These are phyloP conservation scores for Alviniconcha strummeri DNA, from an alignment of 2,888 invertebrate genomes.

Conservation along the genomic window DNA sequence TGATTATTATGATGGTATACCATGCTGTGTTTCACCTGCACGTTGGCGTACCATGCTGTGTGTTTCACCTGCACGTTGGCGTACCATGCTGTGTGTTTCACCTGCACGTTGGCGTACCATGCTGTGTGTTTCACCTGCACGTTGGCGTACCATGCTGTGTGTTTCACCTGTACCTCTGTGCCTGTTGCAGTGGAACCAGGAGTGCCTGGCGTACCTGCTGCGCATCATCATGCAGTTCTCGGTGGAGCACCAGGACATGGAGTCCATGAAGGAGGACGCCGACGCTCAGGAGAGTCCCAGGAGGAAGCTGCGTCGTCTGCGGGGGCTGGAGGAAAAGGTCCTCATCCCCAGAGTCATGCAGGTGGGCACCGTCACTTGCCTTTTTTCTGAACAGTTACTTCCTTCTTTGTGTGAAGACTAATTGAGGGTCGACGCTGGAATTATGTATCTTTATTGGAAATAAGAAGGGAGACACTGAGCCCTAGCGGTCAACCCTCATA, in stretches of 20 bases:
- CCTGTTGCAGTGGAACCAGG: conserved; percentile 88
- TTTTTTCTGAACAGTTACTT: neutral
- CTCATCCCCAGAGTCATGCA: conserved; percentile 84
- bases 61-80: conserved; percentile 76
- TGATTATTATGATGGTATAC: too few species aligned
- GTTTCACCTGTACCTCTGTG: too few species aligned
- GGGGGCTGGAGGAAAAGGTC: conserved; percentile 78
- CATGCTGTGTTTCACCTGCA: too few species aligned
- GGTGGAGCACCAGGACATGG: conserved; percentile 75
- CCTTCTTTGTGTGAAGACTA: neutral
- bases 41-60: too few species aligned
- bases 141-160: too few species aligned
- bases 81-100: conserved; percentile 80
- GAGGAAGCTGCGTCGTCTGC: conserved; percentile 64
- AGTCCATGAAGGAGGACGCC: conserved; percentile 63
- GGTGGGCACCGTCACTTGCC: conserved; percentile 69
- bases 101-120: too few species aligned
- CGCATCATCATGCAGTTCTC: conserved; percentile 91
- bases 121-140: too few species aligned
- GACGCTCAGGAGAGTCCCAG: conserved; percentile 65
- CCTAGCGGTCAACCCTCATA: too few species aligned
- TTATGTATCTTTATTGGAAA: too few species aligned
- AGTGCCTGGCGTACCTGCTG: conserved; percentile 90
- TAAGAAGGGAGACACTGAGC: too few species aligned
- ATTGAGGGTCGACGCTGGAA: too few species aligned